Percentiles rank a stretch among this genome's conserved stretches.
Conservation (phyloP, 2,113 vertebrate genomes). For the Scomber scombrus region DNA sequence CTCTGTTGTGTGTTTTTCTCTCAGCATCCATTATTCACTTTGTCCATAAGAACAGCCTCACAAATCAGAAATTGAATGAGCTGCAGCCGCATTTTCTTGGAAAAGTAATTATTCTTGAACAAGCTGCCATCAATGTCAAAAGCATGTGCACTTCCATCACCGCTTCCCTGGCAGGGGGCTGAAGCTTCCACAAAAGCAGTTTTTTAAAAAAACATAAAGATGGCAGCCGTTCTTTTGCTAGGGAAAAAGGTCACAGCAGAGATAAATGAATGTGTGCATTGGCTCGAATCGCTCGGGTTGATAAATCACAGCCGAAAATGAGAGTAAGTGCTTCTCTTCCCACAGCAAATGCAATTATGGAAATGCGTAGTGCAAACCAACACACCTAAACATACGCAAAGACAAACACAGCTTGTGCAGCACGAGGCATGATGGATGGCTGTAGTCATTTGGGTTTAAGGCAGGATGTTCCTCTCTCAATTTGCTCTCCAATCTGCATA, state of each 20-base stretch:
- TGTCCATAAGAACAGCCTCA: conserved; percentile 4
- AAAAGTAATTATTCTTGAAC: conserved; percentile 52
- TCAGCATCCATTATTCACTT: conserved; percentile 30
- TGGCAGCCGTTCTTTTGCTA: conserved; percentile 48
- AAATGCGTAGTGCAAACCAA: conserved; percentile 68
- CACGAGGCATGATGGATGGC: conserved; percentile 71
- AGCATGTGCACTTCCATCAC: conserved; percentile 16
- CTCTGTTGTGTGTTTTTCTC: conserved; percentile 3
- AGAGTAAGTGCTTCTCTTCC: conserved; percentile 77
- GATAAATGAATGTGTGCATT: conserved; percentile 78
- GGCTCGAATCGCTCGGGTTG: conserved; percentile 69
- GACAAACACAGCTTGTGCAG: conserved; percentile 61
- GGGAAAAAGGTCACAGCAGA: conserved; percentile 72
- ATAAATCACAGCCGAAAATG: conserved; percentile 78
- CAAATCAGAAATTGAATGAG: conserved; percentile 41
- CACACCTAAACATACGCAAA: conserved; percentile 72
- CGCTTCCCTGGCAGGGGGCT: conserved; percentile 4
- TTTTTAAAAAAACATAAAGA: conserved; percentile 55
- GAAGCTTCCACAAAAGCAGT: conserved; percentile 1
- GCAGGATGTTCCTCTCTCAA: conserved; percentile 75
- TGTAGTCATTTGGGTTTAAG: conserved; percentile 70
- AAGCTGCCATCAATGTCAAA: conserved; percentile 46
- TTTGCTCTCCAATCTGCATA: conserved; percentile 77
- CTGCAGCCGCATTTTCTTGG: conserved; percentile 15
- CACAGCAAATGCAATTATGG: conserved; percentile 81